Evolutionary conservation across 53 echinoderm and acorn worm species (phyloP).

Genomic region (Actinopyga echinites): DNA sequence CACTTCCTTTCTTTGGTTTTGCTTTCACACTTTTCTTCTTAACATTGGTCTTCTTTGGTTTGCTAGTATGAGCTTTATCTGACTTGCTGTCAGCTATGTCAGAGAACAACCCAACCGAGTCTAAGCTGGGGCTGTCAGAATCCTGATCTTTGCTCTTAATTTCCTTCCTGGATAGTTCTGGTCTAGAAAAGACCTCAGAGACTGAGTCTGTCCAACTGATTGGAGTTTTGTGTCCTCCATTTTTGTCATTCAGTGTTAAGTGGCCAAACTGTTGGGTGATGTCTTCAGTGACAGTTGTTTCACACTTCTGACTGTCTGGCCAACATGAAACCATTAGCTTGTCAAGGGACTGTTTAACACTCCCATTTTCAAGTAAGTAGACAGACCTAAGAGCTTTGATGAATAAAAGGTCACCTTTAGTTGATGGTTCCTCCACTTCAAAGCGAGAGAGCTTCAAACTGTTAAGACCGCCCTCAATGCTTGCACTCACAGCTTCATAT

Average conservation of each 20-base stretch:
- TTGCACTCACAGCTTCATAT: neutral
- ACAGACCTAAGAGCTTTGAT: slow-evolving; percentile 2
- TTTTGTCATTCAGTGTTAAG: neutral
- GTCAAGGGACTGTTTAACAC: neutral
- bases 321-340: neutral
- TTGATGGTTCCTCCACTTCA: neutral
- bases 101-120: slow-evolving; percentile 76
- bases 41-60: neutral
- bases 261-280: slow-evolving; percentile 24
- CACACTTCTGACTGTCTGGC: neutral
- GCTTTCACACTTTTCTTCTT: slow-evolving; percentile 36
- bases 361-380: neutral
- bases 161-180: slow-evolving; percentile 74
- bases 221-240: slow-evolving; percentile 1
- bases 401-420: neutral
- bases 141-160: slow-evolving; percentile 34
- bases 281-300: neutral
- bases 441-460: neutral
- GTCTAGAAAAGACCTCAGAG: slow-evolving; percentile 36
- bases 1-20: slow-evolving; percentile 64
- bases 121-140: slow-evolving; percentile 15
- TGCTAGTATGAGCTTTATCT: neutral
- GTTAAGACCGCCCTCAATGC: neutral
- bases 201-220: slow-evolving; percentile 12
- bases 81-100: slow-evolving; percentile 51